Conservation (phyloP, 1,140 invertebrate species). For the Octopus bimaculoides region DNA sequence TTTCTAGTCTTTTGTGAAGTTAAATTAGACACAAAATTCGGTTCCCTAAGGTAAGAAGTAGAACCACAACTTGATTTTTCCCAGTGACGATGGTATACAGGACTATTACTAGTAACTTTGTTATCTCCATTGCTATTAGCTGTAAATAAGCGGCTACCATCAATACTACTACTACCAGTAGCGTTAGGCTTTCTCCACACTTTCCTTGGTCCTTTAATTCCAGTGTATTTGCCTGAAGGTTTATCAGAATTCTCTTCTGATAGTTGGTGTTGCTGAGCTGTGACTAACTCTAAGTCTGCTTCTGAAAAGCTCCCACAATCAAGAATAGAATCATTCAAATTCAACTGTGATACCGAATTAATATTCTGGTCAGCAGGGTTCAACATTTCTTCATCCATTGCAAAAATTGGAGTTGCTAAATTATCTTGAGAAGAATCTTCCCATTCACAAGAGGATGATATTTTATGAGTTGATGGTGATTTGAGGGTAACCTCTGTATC, state of each 20-base stretch:
- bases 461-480: background rate
- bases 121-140: background rate
- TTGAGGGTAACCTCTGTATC: background rate
- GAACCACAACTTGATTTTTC: background rate
- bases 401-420: background rate
- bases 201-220: background rate
- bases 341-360: background rate
- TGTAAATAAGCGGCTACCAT: background rate
- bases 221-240: background rate
- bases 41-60: no score
- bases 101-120: background rate
- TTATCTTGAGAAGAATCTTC: background rate
- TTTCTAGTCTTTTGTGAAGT: no score
- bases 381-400: conserved; percentile 5
- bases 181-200: background rate
- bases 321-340: background rate
- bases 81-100: background rate
- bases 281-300: background rate
- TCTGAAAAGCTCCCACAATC: background rate
- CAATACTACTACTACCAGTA: background rate
- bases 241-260: background rate
- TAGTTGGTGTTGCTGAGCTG: no score
- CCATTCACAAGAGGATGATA: background rate
- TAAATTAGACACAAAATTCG: no score
- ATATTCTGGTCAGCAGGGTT: background rate